Base-by-base conservation (phyloP, 2,888 invertebrate species). In the Lysandra coridon region DNA sequence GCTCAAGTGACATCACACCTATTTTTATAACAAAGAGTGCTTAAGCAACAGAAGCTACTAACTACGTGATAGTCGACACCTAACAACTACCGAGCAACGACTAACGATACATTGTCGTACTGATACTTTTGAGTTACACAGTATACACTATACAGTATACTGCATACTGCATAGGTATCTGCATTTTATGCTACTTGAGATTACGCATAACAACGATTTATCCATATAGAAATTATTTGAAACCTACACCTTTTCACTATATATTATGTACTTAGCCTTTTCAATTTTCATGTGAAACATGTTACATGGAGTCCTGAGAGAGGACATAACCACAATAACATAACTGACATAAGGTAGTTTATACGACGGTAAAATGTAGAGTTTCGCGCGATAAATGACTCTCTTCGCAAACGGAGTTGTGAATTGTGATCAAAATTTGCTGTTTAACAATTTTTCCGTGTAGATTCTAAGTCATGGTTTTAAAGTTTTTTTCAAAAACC, bases 1-100 rank as follows among this genome's bases (percentile, higher is more conserved):
- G 84, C 81, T 80, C 79, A 49, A 78, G 53, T 89, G 89, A 88
- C 86, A 87, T 89, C 89, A 89, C 82, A 81, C 80, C 80, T 82
- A 80, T 79, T 78, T 78, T 80, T 79, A 64, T 64, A 73, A 64
- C 78, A 77, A 77, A 79, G 78, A 80, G 80, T 73, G 76, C 53
- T 78, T 75, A 53, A 57, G 62, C 44, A 33, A 60, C 49, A 80
- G 79, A 79, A 64, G 10, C 49, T 49, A 49, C 49, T 49, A 49
- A 33, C 30, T 76, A 57, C 49, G 57, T 53, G 74, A 74, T 44
- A 74, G 69, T 69, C 69, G 69, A 69, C 33, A 37, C 69, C 69
- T 69, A 37, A 14, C 10, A 33, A 69, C 69, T 69, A 30, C 14
- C 17, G 69, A 69, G 4, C 14, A 30, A 30, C 33, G 69, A 69